Base-by-base conservation (phyloP, 2,113 vertebrate species). In the Rhineura floridana region DNA sequence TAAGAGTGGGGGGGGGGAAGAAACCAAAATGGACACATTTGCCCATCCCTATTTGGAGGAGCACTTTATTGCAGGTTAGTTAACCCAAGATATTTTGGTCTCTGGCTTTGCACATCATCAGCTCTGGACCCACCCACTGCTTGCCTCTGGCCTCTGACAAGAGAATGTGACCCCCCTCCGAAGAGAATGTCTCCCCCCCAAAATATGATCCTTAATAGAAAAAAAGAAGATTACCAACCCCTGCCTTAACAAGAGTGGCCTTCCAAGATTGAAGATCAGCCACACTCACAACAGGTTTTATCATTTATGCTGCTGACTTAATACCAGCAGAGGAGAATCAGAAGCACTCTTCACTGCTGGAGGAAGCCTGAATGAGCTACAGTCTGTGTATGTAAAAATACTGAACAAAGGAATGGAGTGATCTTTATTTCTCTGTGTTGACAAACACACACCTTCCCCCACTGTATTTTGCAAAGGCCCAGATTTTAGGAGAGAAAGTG, bases 141-240 rank as follows among this genome's bases (percentile, higher is more conserved):
- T 59, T 13, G 55, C 55, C 15, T 59, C 55, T 59, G 17, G n/a
- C n/a, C n/a, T n/a, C n/a, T n/a, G n/a, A n/a, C n/a, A n/a, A n/a
- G n/a, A n/a, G n/a, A n/a, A n/a, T n/a, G n/a, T n/a, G n/a, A n/a
- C 55, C 1, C 0, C 3, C 55, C 55, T 1, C 55, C 48, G 10
- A 50, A 50, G 10, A 50, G 21, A 19, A 13, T 59, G 55, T 19
- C 21, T 59, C 15, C 3, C 1, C 21, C 55, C 55, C 15, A 59
- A 19, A 59, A 59, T 59, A 9, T 59, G 55, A 19, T 19, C 55
- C 55, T 59, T 19, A 59, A 10, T 1, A 59, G 55, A 19, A 19
- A 59, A 19, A 19, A 4, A 59, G n/a, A 21, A 59, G 55, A 19
- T 39, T 17, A 67, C 84, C 59, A 84, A 69, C 88, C 87, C 6